Percentiles rank a stretch among this genome's conserved stretches.
These are phyloP conservation scores for Botia kubotai DNA, from an alignment of 2,797 vertebrate genomes.

Conservation along the genomic window DNA sequence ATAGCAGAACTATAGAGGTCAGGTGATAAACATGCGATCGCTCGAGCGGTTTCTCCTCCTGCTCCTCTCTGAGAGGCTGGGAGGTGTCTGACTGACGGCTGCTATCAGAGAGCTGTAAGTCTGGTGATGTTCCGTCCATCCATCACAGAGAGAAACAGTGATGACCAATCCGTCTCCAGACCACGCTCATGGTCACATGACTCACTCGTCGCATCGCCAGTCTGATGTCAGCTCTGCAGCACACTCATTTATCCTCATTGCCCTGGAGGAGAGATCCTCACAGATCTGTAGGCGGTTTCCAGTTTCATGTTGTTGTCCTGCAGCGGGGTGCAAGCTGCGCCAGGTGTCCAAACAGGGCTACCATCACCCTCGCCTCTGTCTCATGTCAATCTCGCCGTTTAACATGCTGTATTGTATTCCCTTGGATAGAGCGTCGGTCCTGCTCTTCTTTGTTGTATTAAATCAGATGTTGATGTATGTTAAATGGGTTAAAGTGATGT, in stretches of 20 bases:
- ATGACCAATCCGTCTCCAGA: slow-evolving; percentile 19
- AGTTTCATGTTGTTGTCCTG: slow-evolving; percentile 9
- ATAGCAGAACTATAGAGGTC: slow-evolving; percentile 54
- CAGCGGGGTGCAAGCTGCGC: slow-evolving; percentile 22
- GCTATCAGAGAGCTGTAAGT: slow-evolving; percentile 66
- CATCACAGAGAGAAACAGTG: slow-evolving; percentile 66
- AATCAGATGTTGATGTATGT: slow-evolving; percentile 55
- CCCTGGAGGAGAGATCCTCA: slow-evolving; percentile 42
- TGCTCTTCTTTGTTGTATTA: slow-evolving; percentile 55
- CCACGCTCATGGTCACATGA: slow-evolving; percentile 33
- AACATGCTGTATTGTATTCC: slow-evolving; percentile 49
- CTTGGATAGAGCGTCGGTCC: slow-evolving; percentile 36
- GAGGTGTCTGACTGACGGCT: slow-evolving; percentile 71
- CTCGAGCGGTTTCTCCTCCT: slow-evolving; percentile 39
- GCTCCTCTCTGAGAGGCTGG: slow-evolving; percentile 53
- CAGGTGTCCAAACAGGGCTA: slow-evolving; percentile 28
- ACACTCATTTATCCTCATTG: slow-evolving; percentile 76
- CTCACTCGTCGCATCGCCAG: slow-evolving; percentile 22
- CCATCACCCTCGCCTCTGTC: not conserved
- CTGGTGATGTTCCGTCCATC: slow-evolving; percentile 76
- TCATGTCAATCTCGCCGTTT: slow-evolving; percentile 48
- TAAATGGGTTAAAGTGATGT: slow-evolving; percentile 58
- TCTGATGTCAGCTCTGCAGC: slow-evolving; percentile 66
- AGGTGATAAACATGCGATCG: slow-evolving; percentile 55
- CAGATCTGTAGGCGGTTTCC: slow-evolving; percentile 22